These are phyloP conservation scores for Palythoa heliodiscus DNA, from an alignment of 92 coral and sea anemone genomes.

Conservation along the genomic window DNA sequence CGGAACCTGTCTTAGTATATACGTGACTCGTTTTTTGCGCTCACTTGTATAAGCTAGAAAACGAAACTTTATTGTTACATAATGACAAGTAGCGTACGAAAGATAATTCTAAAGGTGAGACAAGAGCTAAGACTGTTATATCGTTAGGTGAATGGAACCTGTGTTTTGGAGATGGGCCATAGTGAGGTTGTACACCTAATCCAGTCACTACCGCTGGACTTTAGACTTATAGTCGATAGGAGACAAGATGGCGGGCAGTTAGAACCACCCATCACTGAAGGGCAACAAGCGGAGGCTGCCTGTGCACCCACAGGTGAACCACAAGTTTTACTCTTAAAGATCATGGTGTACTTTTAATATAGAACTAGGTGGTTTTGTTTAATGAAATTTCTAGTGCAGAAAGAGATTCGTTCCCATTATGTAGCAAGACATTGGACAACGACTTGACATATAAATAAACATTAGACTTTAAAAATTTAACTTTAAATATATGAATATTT, in stretches of 20 bases:
- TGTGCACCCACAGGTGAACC: conserved; percentile 46
- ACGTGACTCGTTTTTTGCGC: too few relatives aligned
- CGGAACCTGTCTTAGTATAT: too few relatives aligned
- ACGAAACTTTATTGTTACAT: neutral
- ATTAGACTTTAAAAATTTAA: too few relatives aligned
- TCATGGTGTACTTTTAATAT: neutral
- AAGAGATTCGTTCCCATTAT: too few relatives aligned
- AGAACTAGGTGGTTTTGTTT: too few relatives aligned
- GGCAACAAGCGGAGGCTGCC: conserved; percentile 55
- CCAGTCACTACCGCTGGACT: conserved; percentile 89
- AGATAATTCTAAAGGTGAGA: neutral
- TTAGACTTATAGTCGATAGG: conserved; percentile 96
- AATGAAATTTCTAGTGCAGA: too few relatives aligned
- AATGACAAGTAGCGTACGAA: too few relatives aligned
- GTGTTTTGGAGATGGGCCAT: conserved; percentile 92
- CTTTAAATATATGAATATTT: too few relatives aligned
- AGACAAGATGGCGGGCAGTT: conserved; percentile 64
- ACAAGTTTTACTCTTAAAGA: neutral
- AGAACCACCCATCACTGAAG: conserved; percentile 28
- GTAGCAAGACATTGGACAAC: too few relatives aligned
- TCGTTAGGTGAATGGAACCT: conserved; percentile 81
- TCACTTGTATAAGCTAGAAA: neutral
- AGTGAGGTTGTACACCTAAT: conserved; percentile 90
- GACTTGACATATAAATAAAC: too few relatives aligned
- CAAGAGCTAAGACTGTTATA: neutral